These are phyloP conservation scores for Gobius niger DNA, from an alignment of 2,113 vertebrate genomes.

Conservation along the genomic window DNA sequence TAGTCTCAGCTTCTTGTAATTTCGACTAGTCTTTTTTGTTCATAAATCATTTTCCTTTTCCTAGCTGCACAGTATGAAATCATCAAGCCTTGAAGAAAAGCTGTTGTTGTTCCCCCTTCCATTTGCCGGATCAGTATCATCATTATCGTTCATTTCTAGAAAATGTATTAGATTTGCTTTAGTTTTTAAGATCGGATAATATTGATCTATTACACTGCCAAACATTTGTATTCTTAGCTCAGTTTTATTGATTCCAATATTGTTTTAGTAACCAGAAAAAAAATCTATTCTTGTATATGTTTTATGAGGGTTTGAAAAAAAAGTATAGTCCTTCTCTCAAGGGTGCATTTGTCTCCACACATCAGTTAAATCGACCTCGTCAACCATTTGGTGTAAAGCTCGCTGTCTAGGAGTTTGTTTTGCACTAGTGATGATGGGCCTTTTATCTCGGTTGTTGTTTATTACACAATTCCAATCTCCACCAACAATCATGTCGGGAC, in stretches of 20 bases:
- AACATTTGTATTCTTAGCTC: not conserved
- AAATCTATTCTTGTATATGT: not conserved
- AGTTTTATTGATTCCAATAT: not conserved
- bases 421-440: not conserved
- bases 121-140: not conserved
- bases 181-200: not conserved
- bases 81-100: not conserved
- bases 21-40: not conserved
- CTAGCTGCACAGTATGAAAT: not conserved
- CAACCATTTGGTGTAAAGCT: too few relatives aligned
- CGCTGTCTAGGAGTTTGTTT: not conserved
- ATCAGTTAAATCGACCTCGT: too few relatives aligned
- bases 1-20: too few relatives aligned
- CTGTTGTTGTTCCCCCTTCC: not conserved
- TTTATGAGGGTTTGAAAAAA: not conserved
- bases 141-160: not conserved
- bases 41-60: not conserved
- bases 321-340: too few relatives aligned
- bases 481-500: not conserved
- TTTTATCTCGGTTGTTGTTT: not conserved
- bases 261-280: not conserved
- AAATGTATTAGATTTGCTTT: not conserved
- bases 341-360: too few relatives aligned
- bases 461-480: not conserved
- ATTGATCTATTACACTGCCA: not conserved